Percentiles rank a stretch among this genome's conserved stretches.
Evolutionary conservation across 1,140 invertebrate genomes (phyloP).

Genomic region (Heterodera schachtii): DNA sequence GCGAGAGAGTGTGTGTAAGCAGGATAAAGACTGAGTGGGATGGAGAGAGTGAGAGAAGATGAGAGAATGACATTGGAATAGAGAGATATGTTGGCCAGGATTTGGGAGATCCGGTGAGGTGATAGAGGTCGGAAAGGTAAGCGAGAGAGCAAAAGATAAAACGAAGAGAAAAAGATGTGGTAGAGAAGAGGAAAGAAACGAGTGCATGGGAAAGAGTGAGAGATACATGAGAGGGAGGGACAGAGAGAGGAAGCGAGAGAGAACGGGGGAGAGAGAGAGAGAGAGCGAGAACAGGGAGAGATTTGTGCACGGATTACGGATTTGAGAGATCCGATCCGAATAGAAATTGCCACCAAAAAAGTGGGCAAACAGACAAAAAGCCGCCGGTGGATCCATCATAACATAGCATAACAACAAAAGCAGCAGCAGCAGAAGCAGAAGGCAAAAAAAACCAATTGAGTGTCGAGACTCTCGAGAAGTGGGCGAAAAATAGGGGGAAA

Average conservation of each 20-base stretch:
- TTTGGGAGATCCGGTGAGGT: not conserved
- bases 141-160: not conserved
- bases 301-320: not conserved
- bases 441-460: not conserved
- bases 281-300: not conserved
- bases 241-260: too few relatives aligned
- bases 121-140: not conserved
- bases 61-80: too few relatives aligned
- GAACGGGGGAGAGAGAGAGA: not conserved
- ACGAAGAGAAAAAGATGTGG: too few relatives aligned
- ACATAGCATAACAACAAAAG: not conserved
- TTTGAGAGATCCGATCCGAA: not conserved
- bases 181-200: too few relatives aligned
- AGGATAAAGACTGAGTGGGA: too few relatives aligned
- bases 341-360: not conserved
- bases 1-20: too few relatives aligned
- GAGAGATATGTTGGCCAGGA: too few relatives aligned
- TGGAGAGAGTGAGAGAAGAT: too few relatives aligned
- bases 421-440: too few relatives aligned
- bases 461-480: not conserved
- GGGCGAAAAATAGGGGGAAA: not conserved
- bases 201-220: too few relatives aligned
- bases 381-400: not conserved
- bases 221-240: too few relatives aligned
- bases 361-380: not conserved